phyloP scores from a whole-genome alignment of 1,140 invertebrate genomes.

The Whitmania pigra region DNA sequence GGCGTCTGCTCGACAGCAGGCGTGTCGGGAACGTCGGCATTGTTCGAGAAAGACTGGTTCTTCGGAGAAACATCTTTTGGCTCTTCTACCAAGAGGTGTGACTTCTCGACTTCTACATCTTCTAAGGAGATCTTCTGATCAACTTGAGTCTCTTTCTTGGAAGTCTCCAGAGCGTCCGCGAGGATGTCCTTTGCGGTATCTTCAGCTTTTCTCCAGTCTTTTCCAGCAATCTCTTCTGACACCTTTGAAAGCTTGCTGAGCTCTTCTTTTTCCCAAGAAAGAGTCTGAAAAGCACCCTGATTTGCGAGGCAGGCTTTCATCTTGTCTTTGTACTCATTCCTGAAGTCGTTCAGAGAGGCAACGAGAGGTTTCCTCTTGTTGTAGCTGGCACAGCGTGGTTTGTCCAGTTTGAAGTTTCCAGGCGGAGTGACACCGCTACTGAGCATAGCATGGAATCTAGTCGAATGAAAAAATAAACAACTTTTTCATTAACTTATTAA shows the following conservation, averaged over 20 bases:
- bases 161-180: no score
- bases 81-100: no score
- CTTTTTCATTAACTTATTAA: no score
- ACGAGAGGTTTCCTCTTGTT: background rate
- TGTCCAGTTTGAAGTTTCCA: constrained; percentile 6
- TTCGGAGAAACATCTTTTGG: no score
- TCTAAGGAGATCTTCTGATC: no score
- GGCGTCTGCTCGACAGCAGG: no score
- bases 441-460: constrained; percentile 7
- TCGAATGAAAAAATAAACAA: background rate
- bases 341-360: background rate
- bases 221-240: background rate
- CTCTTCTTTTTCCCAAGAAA: no score
- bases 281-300: background rate
- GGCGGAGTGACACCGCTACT: background rate
- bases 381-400: background rate
- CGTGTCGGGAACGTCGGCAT: no score
- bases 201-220: background rate
- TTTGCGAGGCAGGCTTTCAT: background rate
- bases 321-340: background rate
- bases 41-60: no score
- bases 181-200: no score
- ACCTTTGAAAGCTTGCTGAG: background rate
- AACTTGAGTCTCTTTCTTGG: no score
- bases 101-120: no score